Base-by-base conservation (phyloP, 2,888 invertebrate species). In the Noctua fimbriata region DNA sequence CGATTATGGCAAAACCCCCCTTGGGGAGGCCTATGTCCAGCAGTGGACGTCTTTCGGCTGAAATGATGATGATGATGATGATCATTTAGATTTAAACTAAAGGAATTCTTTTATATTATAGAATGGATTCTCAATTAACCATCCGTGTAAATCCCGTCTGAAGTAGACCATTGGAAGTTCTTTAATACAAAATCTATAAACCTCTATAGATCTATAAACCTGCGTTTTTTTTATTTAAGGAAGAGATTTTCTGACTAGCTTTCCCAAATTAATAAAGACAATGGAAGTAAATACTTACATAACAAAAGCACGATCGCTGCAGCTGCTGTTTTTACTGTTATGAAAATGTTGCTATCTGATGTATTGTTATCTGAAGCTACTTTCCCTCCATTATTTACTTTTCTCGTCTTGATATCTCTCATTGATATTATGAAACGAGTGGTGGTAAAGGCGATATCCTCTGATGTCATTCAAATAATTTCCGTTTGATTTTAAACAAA, bases 381-480 rank as follows among this genome's bases (percentile, higher is more conserved):
- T 32, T 58, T 36, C 10, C 36, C 10, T 63, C 12, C 18, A 67
- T 60, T 67, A 52, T 69, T 60, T 60, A 71, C 24, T 28, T 47
- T 76, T n/a, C 36, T 12, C n/a, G 58, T 58, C n/a, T 58, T n/a
- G 58, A 58, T n/a, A 58, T 76, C 18, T 55, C 18, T 6, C n/a
- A 55, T 55, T 63, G 44, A 49, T 55, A 72, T 63, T 72, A 49
- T 69, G 55, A 65, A 67, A 36, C 60, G 28, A n/a, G n/a, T n/a
- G 9, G 9, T 14, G 14, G 18, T 52, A 49, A 71, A 55, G 5
- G n/a, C 9, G 41, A 72, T 72, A 63, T 49, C 16, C 32, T 67
- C 24, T 73, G 78, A 78, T 73, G 69, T 73, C 58, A 82, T 66
- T 83, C 3, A 49, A 60, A 72, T 60, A 72, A 78, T 73, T 83